phyloP scores from a whole-genome alignment of 2,797 vertebrate genomes.

The Vespertilio murinus region DNA sequence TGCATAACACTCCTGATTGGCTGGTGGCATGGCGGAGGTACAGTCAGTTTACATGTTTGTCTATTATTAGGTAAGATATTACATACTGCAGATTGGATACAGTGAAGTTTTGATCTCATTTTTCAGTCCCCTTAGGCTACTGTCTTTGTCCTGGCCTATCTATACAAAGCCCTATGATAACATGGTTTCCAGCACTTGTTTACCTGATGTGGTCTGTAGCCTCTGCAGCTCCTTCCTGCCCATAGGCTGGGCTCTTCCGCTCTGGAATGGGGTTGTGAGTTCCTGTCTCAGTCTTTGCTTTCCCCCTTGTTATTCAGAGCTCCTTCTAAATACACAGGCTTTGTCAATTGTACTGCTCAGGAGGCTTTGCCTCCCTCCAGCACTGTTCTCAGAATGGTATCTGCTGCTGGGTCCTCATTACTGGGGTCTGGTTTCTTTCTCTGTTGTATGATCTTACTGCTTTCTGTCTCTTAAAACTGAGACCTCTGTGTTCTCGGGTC shows the following conservation, averaged over 20 bases:
- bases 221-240: background rate
- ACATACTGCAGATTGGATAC: background rate
- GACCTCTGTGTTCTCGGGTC: slow-evolving; percentile 24
- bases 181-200: background rate
- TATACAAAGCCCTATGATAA: background rate
- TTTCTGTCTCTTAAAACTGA: slow-evolving; percentile 48
- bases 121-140: background rate
- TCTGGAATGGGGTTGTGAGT: background rate
- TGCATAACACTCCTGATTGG: no score
- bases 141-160: background rate
- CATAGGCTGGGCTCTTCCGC: background rate
- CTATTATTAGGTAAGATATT: background rate
- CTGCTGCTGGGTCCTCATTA: slow-evolving; percentile 9
- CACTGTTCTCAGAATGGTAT: background rate
- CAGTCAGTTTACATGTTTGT: no score
- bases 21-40: no score
- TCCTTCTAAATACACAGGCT: slow-evolving; percentile 18
- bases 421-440: background rate
- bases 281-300: background rate
- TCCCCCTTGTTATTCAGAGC: background rate
- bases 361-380: slow-evolving; percentile 24
- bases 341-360: background rate
- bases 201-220: background rate
- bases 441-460: background rate
- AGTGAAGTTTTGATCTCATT: background rate